These are phyloP conservation scores for Diglossa brunneiventris DNA, from an alignment of 2,113 vertebrate species.

Conservation along the genomic window DNA sequence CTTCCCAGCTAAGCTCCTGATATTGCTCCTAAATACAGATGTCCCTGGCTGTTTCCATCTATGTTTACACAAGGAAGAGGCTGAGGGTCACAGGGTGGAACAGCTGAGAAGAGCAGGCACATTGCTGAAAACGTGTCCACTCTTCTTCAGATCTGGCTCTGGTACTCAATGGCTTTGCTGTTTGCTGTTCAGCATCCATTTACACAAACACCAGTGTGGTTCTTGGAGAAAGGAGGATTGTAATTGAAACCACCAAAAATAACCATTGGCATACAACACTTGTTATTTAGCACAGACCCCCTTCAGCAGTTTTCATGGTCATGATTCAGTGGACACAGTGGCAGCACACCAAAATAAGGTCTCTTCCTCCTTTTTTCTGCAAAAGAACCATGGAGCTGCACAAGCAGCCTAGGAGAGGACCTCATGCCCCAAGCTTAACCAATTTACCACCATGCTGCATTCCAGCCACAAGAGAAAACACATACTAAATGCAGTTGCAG, in stretches of 20 bases:
- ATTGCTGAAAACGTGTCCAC: conserved; percentile 49
- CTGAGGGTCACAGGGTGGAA: not conserved
- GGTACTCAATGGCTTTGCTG: not conserved
- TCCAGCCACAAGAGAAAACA: not conserved
- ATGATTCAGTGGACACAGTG: not conserved
- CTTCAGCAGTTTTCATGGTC: conserved; percentile 55
- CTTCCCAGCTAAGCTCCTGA: conserved; percentile 47
- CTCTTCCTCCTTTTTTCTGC: not conserved
- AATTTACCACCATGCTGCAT: not conserved
- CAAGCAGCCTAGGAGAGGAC: not conserved
- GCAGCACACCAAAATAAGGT: conserved; percentile 7
- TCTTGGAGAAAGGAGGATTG: conserved; percentile 48
- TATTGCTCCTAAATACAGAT: conserved; percentile 24
- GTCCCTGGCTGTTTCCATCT: conserved; percentile 15
- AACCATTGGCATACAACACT: conserved; percentile 69
- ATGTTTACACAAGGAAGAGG: conserved; percentile 36
- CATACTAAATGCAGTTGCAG: not conserved
- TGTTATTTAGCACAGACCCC: conserved; percentile 64
- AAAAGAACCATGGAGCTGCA: not conserved
- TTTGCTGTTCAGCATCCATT: conserved; percentile 41
- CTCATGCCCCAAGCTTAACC: not conserved
- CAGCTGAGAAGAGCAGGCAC: not conserved
- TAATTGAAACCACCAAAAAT: conserved; percentile 76
- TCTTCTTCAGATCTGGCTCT: not conserved
- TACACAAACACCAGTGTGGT: conserved; percentile 42